Conservation (phyloP, 2,113 vertebrate species). For the Noctilio leporinus region DNA sequence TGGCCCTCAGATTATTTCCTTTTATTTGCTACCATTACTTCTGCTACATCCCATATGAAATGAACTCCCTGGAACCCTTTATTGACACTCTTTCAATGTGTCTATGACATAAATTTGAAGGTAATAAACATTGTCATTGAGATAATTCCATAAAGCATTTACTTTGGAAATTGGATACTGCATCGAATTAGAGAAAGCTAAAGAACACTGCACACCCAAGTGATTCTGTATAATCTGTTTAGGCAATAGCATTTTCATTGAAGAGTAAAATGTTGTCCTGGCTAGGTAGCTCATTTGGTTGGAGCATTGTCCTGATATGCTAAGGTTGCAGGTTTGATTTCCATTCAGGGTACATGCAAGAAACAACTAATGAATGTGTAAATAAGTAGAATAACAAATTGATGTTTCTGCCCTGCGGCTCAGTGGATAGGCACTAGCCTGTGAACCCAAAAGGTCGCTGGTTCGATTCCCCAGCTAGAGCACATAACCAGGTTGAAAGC, state of each 20-base stretch:
- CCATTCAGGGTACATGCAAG: no score
- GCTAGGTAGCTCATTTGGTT: no score
- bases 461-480: no score
- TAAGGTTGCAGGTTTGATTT: no score
- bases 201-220: neutral
- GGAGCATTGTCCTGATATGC: no score
- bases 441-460: no score
- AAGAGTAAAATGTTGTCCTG: neutral
- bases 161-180: neutral
- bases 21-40: neutral
- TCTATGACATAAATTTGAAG: neutral
- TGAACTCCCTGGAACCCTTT: accelerated
- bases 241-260: neutral
- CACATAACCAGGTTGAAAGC: no score
- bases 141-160: neutral
- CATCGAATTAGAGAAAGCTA: neutral
- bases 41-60: neutral
- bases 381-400: no score
- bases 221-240: neutral
- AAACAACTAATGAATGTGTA: no score
- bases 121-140: neutral
- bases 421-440: no score
- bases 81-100: neutral
- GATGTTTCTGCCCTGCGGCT: no score
- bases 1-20: neutral